phyloP scores from a whole-genome alignment of 2,888 invertebrate species.

The Drosophila quinaria region DNA sequence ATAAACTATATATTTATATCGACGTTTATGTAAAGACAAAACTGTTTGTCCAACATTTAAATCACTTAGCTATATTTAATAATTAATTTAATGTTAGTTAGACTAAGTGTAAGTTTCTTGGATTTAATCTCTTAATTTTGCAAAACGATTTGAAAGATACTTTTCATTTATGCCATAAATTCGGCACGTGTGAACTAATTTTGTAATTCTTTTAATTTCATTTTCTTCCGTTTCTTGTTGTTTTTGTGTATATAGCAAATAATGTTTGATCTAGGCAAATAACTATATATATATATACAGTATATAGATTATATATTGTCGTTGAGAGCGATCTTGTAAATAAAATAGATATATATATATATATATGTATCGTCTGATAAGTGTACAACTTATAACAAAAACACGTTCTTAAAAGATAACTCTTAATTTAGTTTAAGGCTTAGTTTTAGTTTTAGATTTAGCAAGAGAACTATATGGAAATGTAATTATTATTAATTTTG shows the following conservation, averaged over 20 bases:
- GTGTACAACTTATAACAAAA: slow-evolving; percentile 21
- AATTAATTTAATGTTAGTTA: slow-evolving; percentile 8
- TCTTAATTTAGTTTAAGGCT: slow-evolving; percentile 21
- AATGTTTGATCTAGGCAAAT: slow-evolving; percentile 37
- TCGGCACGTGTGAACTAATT: slow-evolving; percentile 13
- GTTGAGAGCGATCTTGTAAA: slow-evolving; percentile 57
- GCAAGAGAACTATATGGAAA: slow-evolving; percentile 25
- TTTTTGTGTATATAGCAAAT: slow-evolving; percentile 53
- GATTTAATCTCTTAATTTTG: slow-evolving; percentile 18
- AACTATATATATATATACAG: slow-evolving; percentile 21
- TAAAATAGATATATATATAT: slow-evolving; percentile 43
- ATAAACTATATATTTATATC: slow-evolving; percentile 1
- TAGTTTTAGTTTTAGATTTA: slow-evolving; percentile 22
- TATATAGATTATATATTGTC: slow-evolving; percentile 53
- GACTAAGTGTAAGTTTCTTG: slow-evolving; percentile 8
- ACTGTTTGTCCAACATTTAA: slow-evolving; percentile 8
- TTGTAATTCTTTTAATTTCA: slow-evolving; percentile 6
- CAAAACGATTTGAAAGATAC: slow-evolving; percentile 12
- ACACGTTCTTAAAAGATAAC: slow-evolving; percentile 37
- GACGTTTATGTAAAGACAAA: slow-evolving; percentile 19
- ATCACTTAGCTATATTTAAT: slow-evolving; percentile 21
- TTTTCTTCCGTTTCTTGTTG: slow-evolving; percentile 19
- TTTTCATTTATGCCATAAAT: slow-evolving; percentile 3
- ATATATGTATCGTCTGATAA: slow-evolving; percentile 30
- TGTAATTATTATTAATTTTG: slow-evolving; percentile 39